Base-by-base conservation (phyloP, 2,113 vertebrate species). In the Paratilapia polleni region DNA sequence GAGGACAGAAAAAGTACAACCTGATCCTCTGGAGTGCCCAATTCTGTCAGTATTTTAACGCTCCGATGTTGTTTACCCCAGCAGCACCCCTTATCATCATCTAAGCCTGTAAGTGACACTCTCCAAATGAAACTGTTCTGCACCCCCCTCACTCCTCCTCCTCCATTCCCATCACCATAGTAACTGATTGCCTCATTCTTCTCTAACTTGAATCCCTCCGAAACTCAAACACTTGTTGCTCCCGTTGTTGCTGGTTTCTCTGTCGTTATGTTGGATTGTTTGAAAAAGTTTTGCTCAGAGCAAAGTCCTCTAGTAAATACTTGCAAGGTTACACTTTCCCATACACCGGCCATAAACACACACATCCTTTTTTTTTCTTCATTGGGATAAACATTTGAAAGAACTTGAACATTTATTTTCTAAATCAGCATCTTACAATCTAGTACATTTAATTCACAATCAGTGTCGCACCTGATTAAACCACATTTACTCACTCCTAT, bases 21-120 rank as follows among this genome's bases (percentile, higher is more conserved):
- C 63, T 80, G 88, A 68, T 84, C 80, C 84, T 90, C 78, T 78
- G 34, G 78, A 88, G 84, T 81, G 80, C 64, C 78, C 43, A 70
- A 77, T 82, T 88, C 84, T 90, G 84, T 82, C 75, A 78, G 81
- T 85, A 41, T 91, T 87, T 87, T 79, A 84, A 78, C 24, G 19
- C 83, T 80, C 57, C 68, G 43, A 78, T 84, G 86, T 89, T 93
- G 91, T 94, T 93, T 93, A 94, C 88, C 85, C 88, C 90, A 56
- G 80, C 82, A 88, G 92, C 92, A 54, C 73, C 85, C 81, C 85
- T 88, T 88, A 86, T 91, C 85, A 81, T 90, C 91, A 92, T 92
- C 91, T 92, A 88, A 91, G 93, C 85, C 62, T 87, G 73, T 89
- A 88, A 92, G 92, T 88, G 89, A 91, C 91, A 88, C 87, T 85